Percentiles rank a stretch among this genome's conserved stretches.
Conservation (phyloP, 1,140 invertebrate genomes). For the Micrasema longulum region DNA sequence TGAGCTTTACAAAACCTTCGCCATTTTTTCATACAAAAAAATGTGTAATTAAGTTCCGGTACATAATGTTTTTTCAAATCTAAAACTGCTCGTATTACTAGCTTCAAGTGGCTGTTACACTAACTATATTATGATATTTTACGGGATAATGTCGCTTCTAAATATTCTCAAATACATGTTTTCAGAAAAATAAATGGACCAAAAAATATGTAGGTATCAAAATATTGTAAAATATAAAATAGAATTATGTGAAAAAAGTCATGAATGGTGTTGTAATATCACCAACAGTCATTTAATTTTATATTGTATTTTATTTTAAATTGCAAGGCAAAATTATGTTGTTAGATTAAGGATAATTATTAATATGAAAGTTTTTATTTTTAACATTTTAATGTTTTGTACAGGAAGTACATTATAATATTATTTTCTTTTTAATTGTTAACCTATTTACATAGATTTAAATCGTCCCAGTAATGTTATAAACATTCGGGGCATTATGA, state of each 20-base stretch:
- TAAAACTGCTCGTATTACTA: too few relatives aligned
- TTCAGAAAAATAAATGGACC: too few relatives aligned
- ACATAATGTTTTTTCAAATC: too few relatives aligned
- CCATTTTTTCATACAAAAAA: too few relatives aligned
- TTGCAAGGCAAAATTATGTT: constrained; percentile 12
- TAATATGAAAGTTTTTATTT: too few relatives aligned
- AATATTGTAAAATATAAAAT: constrained; percentile 4
- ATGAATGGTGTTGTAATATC: neutral
- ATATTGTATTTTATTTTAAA: constrained; percentile 5
- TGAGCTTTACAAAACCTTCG: too few relatives aligned
- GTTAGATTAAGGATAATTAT: neutral
- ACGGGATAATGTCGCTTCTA: too few relatives aligned
- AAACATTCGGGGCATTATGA: neutral
- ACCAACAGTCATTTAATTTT: constrained; percentile 2
- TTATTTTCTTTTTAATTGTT: constrained; percentile 22
- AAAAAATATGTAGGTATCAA: too few relatives aligned
- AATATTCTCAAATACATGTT: too few relatives aligned
- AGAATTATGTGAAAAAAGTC: neutral
- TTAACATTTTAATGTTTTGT: constrained; percentile 5
- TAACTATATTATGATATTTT: too few relatives aligned
- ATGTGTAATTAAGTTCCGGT: too few relatives aligned
- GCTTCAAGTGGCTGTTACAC: too few relatives aligned
- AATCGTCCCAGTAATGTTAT: neutral
- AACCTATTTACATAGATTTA: constrained; percentile 11
- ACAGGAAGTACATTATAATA: neutral